Conservation (phyloP, 2,888 invertebrate species). For the Blastobasis lacticolella region DNA sequence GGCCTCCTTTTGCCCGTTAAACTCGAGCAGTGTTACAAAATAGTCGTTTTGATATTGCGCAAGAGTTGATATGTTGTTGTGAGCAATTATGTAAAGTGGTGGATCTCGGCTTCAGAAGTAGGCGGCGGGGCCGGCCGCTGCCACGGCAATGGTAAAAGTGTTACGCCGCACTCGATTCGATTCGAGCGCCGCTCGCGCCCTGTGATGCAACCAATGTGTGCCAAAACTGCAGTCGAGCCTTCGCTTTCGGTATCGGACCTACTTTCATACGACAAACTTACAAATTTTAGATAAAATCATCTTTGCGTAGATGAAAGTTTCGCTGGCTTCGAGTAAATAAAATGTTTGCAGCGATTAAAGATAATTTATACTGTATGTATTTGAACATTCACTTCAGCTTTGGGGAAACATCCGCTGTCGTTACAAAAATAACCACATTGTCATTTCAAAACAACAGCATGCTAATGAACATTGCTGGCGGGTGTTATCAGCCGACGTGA, state of each 20-base stretch:
- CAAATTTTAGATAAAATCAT: no score
- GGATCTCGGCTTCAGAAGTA: constrained; percentile 49
- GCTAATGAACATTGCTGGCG: constrained; percentile 36
- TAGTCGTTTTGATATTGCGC: constrained; percentile 57
- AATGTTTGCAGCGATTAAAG: no score
- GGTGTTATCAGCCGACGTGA: constrained; percentile 48
- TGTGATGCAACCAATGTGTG: constrained; percentile 69
- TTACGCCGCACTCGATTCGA: constrained; percentile 62
- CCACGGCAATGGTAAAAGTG: constrained; percentile 63
- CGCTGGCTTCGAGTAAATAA: no score
- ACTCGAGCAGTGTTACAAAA: constrained; percentile 47
- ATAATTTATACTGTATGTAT: no score
- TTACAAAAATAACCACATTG: constrained; percentile 26
- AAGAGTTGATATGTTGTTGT: constrained; percentile 48
- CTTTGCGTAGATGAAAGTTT: no score
- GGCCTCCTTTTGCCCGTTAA: constrained; percentile 30
- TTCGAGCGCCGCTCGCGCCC: constrained; percentile 30
- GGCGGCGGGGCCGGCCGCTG: constrained; percentile 31
- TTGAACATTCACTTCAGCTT: no score
- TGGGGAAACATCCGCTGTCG: not conserved
- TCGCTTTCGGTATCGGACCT: constrained; percentile 20
- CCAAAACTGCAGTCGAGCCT: constrained; percentile 67
- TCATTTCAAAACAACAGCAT: constrained; percentile 44
- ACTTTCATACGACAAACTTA: not conserved
- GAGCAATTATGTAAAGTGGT: constrained; percentile 66